Evolutionary conservation across 2,113 vertebrate genomes (phyloP), one percentile per base, ranked within the genome.

Genomic region (Phylloscopus trochiloides): DNA sequence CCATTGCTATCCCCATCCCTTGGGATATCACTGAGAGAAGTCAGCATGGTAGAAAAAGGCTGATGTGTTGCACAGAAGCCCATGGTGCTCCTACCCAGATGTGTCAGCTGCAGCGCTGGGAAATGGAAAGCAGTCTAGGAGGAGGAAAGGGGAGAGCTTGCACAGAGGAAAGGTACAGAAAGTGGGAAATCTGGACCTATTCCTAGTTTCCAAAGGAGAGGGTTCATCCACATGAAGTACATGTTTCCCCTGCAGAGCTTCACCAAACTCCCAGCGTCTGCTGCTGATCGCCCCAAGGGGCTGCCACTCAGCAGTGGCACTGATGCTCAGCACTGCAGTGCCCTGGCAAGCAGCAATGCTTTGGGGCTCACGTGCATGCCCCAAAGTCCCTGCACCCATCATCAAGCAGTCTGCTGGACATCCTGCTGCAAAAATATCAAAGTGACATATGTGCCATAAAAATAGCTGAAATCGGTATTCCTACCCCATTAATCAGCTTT

Each of bases 311-410:
- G 40, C 40, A 40, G 40, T 40, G 40, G 40, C 40, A 40, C 12
- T 0, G 0, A 4, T 1, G 4, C 20, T 63, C 10, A 6, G 7
- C 1, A 4, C 67, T 54, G 50, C 1, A 1, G 36, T 4, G 4
- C 26, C 2, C 3, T 22, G 4, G 65, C 29, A 43, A 29, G 40
- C 52, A 76, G 26, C 7, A n/a, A 59, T 5, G 12, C 10, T 9
- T 3, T 3, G 1, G 2, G 40, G 38, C n/a, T 66, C 10, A 2
- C 0, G 0, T 22, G 62, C 38, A 11, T 34, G 21, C 14, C 24
- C 12, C 0, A 12, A 80, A 80, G 22, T 19, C 28, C 19, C 72
- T 45, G 40, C 16, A 72, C 36, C 34, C 29, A 54, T 14, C 68
- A 67, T 17, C 29, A 43, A 28, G 16, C 2, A n/a, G 24, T 11